Percentiles rank a stretch among this genome's conserved stretches.
Evolutionary conservation across 2,888 invertebrate genomes (phyloP).

Genomic region (Eledona agricola): DNA sequence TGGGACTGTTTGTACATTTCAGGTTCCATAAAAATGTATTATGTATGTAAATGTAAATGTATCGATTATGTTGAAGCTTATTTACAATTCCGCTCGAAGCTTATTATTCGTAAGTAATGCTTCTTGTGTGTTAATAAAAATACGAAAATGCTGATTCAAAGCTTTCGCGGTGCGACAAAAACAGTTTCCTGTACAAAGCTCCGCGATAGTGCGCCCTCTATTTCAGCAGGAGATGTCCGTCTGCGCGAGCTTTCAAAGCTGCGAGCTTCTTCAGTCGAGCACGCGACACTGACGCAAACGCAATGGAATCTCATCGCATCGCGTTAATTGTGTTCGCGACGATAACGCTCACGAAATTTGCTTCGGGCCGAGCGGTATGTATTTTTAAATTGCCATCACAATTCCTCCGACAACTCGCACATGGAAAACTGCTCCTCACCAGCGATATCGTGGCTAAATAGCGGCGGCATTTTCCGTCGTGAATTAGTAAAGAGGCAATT

Average conservation of each 20-base stretch:
- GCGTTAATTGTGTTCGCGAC: constrained; percentile 34
- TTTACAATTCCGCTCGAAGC: no score
- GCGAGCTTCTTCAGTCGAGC: constrained; percentile 38
- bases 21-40: no score
- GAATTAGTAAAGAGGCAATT: constrained; percentile 40
- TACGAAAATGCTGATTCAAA: no score
- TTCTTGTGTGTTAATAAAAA: no score
- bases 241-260: constrained; percentile 42
- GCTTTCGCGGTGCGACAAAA: no score
- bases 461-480: constrained; percentile 2
- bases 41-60: no score
- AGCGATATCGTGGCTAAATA: neutral
- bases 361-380: constrained; percentile 43
- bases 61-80: no score
- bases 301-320: constrained; percentile 27
- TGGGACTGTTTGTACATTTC: no score
- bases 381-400: constrained; percentile 21
- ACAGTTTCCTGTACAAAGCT: no score
- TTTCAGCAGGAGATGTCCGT: constrained; percentile 6
- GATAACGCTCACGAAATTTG: constrained; percentile 29
- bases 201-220: no score
- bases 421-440: neutral
- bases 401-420: neutral
- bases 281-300: constrained; percentile 34
- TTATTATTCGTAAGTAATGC: no score